Conservation (phyloP, 2,113 vertebrate species). For the Conger conger region DNA sequence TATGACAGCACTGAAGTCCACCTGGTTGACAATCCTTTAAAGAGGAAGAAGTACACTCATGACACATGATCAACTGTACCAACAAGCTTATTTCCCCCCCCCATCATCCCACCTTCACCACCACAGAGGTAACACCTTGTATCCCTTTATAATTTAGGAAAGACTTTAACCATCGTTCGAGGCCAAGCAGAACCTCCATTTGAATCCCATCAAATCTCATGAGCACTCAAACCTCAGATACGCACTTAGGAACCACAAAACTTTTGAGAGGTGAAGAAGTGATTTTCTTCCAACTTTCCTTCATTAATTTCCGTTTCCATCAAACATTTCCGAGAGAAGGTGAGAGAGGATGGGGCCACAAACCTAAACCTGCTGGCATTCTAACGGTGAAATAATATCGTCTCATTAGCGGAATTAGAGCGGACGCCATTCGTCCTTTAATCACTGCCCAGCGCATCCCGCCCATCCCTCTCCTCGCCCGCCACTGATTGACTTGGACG, state of each 20-base stretch:
- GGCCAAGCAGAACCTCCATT: no score
- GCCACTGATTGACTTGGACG: conserved; percentile 27
- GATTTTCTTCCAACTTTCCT: conserved; percentile 12
- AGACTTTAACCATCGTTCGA: no score
- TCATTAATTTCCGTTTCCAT: conserved; percentile 46
- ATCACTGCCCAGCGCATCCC: conserved; percentile 42
- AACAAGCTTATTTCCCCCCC: background rate
- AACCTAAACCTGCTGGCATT: conserved; percentile 66
- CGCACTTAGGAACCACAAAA: background rate
- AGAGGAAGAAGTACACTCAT: background rate
- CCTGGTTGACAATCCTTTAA: background rate
- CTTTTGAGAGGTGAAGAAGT: background rate
- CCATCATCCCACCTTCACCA: background rate
- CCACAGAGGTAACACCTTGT: no score
- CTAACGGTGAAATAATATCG: conserved; percentile 63
- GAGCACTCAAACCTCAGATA: background rate
- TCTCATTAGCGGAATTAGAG: conserved; percentile 62
- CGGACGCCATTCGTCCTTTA: conserved; percentile 65
- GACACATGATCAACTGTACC: background rate
- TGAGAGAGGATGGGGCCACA: background rate
- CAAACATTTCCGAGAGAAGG: conserved; percentile 15
- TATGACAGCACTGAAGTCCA: background rate
- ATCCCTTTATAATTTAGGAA: no score
- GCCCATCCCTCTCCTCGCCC: conserved; percentile 49
- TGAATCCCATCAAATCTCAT: no score